Base-by-base conservation (phyloP, 2,113 vertebrate genomes). In the Rana temporaria region DNA sequence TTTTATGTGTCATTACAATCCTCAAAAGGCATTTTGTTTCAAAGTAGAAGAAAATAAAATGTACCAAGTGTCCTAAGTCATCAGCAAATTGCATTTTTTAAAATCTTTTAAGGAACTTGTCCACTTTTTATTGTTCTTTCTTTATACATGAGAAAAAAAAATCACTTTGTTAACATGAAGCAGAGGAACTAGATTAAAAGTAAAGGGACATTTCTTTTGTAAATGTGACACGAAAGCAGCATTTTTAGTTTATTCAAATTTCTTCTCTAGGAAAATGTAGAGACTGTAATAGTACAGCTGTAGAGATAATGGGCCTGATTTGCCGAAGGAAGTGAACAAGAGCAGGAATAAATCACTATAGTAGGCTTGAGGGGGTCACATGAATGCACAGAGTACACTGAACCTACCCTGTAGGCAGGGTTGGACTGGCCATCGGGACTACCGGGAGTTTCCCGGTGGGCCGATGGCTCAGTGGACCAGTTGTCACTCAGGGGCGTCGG, bases 1-100 rank as follows among this genome's bases (percentile, higher is more conserved):
- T 92, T 94, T 92, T 89, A 92, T 60, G 74, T 91, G 90, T 86
- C 83, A 88, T 93, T 93, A 88, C 71, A 88, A 82, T 59, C 84
- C 85, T 90, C 84, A 86, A 85, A 89, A 91, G 86, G 56, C 79
- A 71, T 82, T 87, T 86, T 6, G 0, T 81, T 86, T 85, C 60
- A 59, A 59, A 64, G 59, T 70, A 14, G 63, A 17, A 12, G 79
- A 88, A 86, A 89, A 68, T n/a, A 67, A 82, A 89, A 72, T 18
- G 70, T 77, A 79, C 12, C 71, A 72, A 78, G 84, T 81, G 55
- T 15, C 66, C 86, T 78, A 87, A 87, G 52, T 84, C 62, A 73
- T 86, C 84, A 80, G 6, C 67, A 26, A 71, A 6, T 52, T 59
- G 84, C n/a, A 53, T 86, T 18, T 85, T 81, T 82, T 85, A 6